Conservation (phyloP, 2,113 vertebrate species). For the Chamaetylas fuelleborni region DNA sequence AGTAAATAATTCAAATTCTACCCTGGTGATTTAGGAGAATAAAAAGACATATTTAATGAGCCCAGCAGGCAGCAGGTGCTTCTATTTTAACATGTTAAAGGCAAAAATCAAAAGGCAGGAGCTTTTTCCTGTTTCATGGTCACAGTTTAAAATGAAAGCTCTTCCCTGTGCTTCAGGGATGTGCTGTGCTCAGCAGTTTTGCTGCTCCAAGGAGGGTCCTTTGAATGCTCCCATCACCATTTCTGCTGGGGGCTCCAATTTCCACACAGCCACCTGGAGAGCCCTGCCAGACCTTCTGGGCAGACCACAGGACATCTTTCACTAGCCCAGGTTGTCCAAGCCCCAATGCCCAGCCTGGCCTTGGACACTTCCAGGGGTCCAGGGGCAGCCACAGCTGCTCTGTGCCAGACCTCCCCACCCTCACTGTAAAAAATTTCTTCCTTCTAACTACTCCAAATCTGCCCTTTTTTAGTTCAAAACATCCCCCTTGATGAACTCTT, state of each 20-base stretch:
- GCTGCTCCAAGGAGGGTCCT: background rate
- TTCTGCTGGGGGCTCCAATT: background rate
- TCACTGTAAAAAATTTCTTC: background rate
- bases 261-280: background rate
- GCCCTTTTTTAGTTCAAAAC: background rate
- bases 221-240: accelerated
- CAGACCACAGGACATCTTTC: background rate
- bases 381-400: background rate
- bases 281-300: background rate
- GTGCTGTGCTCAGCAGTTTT: background rate
- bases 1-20: constrained; percentile 17
- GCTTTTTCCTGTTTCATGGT: background rate
- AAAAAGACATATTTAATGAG: constrained; percentile 19
- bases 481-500: background rate
- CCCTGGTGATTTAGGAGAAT: background rate
- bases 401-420: background rate
- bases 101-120: constrained; percentile 7
- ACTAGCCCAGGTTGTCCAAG: background rate
- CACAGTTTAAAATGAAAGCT: background rate
- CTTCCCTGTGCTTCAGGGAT: background rate
- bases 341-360: background rate
- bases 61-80: constrained; percentile 26
- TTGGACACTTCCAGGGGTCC: background rate
- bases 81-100: background rate
- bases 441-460: background rate